Percentiles rank a stretch among this genome's conserved stretches.
Conservation (phyloP, 2,797 vertebrate genomes). For the Megalops cyprinoides region DNA sequence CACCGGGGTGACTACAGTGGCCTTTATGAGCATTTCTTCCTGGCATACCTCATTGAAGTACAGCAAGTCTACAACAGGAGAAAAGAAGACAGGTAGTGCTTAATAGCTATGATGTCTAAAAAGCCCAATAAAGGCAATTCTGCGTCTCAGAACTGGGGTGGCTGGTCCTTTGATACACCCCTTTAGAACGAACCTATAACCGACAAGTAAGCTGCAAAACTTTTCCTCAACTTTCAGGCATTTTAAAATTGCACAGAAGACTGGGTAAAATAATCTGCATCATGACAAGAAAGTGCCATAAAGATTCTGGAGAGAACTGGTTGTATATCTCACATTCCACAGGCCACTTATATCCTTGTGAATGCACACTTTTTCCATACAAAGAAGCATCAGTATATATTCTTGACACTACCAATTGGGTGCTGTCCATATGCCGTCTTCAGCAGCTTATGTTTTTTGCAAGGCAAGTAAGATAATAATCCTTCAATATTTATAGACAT, state of each 20-base stretch:
- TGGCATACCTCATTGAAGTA: conserved; percentile 36
- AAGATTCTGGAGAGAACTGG: conserved; percentile 44
- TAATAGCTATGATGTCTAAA: conserved; percentile 58
- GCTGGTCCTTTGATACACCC: conserved; percentile 60
- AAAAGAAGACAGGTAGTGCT: conserved; percentile 55
- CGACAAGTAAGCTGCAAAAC: conserved; percentile 37
- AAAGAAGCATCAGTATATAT: not conserved
- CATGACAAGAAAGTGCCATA: conserved; percentile 54
- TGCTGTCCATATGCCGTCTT: not conserved
- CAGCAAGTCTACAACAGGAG: conserved; percentile 42
- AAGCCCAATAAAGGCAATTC: conserved; percentile 30
- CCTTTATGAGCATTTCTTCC: conserved; percentile 15
- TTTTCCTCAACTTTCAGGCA: conserved; percentile 54
- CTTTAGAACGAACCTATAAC: conserved; percentile 51
- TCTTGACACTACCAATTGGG: not conserved
- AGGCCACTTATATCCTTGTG: not conserved
- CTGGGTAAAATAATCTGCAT: conserved; percentile 45
- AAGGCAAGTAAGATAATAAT: not conserved
- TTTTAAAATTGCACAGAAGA: conserved; percentile 62
- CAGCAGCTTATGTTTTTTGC: not conserved
- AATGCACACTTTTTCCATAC: not conserved
- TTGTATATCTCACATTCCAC: conserved; percentile 58
- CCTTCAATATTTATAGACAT: not conserved
- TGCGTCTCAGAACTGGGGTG: conserved; percentile 43
- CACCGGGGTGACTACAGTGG: conserved; percentile 47